phyloP scores from a whole-genome alignment of 2,113 vertebrate species.

The Heloderma charlesbogerti region DNA sequence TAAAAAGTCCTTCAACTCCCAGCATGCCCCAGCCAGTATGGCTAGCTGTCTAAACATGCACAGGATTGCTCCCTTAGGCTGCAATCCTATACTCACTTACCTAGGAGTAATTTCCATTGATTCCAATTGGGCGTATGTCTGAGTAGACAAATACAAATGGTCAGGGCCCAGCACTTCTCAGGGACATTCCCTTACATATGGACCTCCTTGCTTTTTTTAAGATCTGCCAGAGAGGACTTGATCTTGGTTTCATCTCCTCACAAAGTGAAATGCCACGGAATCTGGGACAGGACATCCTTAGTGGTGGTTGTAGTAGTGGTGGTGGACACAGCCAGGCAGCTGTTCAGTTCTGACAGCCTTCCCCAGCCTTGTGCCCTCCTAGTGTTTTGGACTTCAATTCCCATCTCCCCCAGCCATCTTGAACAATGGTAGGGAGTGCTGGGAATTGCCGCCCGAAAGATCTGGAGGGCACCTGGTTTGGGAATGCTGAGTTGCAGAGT shows the following conservation, averaged over 20 bases:
- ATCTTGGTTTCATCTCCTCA: background rate
- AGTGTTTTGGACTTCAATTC: too few relatives aligned
- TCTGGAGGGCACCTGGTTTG: too few relatives aligned
- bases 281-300: background rate
- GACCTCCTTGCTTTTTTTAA: background rate
- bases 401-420: too few relatives aligned
- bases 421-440: too few relatives aligned
- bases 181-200: background rate
- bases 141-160: background rate
- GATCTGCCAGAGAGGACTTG: background rate
- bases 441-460: too few relatives aligned
- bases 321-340: too few relatives aligned
- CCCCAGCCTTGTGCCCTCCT: too few relatives aligned
- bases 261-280: background rate
- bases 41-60: background rate
- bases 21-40: too few relatives aligned
- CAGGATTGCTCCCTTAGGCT: background rate
- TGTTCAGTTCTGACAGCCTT: background rate
- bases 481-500: background rate
- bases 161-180: background rate
- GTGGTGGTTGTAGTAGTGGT: background rate
- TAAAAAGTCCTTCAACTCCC: too few relatives aligned
- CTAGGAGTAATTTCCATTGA: background rate
- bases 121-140: background rate
- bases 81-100: background rate